Base-by-base conservation (phyloP, 2,888 invertebrate species). In the Micoletzkya japonica region DNA sequence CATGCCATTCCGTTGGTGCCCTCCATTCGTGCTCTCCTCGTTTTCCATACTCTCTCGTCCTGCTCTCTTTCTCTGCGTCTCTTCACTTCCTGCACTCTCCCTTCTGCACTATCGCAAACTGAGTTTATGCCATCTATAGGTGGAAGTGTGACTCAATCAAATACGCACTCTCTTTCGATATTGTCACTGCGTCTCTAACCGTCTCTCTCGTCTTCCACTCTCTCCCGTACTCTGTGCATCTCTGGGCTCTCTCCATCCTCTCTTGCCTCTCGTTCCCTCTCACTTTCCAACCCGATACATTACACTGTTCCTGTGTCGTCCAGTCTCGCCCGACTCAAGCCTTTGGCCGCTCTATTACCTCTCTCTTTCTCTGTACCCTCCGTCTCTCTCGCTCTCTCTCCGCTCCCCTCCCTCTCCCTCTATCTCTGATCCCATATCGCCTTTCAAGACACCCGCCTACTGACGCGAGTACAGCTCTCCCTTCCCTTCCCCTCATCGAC, bases 231-330 rank as follows among this genome's bases (percentile, higher is more conserved):
- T 39, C 69, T 70, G 52, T 63, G 52, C 63, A 64, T 71, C 70
- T 71, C 20, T 50, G 26, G 2, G 10, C 58, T 28, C 2, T 54
- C 24, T 54, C 37, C 49, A 3, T 52, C 37, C 36, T 30, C 49
- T 49, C 39, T 37, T 26, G 26, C 39, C 36, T 56, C 58, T 56
- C 49, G 36, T 44, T 56, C 17, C 34, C 20, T 32, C 58, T 63
- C 36, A 49, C 54, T 56, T 61, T 49, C 56, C 37, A 66, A 32
- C 58, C 57, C 44, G 34, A 28, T 59, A 39, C 28, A 59, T 58
- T 74, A 66, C 70, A 66, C 59, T 61, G 66, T 70, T 70, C 70
- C 64, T 74, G 68, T 69, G 67, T 74, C 68, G 61, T 72, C 71
- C 70, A 72, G 67, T 69, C 73, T 70, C 44, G 63, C 58, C 57